Base-by-base conservation (phyloP, 2,797 vertebrate genomes). In the Pangasius larnaudii region DNA sequence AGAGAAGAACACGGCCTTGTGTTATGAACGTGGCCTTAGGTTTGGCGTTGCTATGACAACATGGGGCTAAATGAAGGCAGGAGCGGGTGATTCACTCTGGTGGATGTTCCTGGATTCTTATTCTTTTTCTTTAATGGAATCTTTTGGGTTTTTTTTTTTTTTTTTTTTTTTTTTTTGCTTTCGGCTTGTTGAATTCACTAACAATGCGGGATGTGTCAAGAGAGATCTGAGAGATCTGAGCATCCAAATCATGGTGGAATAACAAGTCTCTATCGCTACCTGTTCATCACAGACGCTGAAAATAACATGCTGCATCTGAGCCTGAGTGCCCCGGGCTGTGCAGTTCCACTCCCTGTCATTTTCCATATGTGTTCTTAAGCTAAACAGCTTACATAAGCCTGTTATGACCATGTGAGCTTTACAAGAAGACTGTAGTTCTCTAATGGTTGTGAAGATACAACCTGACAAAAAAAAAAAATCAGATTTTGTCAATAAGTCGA, bases 21-120 rank as follows among this genome's bases (percentile, higher is more conserved):
- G 24, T 51, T 51, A 65, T 36, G 75, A 88, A 83, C 59, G n/a
- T 53, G 88, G 69, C 87, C 87, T 90, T 89, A 88, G 90, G 88
- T 91, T 87, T 65, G 82, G 65, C 24, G 90, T 93, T 91, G 71
- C 92, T 81, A 89, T 91, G 91, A 90, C 91, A 91, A 91, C 91
- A 2, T 71, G 51, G 36, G 65, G 75, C 46, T 61, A 84, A 89
- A 85, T 53, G 80, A 51, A 88, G 27, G 33, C 83, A 75, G 19
- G 67, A 49, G 71, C 3, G 18, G 58, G 27, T 53, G 88, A 86
- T 80, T 63, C 65, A 33, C 39, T 80, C 33, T 42, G 46, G 84
- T 5, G 69, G 19, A 77, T 46, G 42, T 83, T 82, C 78, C 78
- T 84, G 58, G 61, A 27, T 51, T 83, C n/a, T 78, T 53, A 9